Conservation (phyloP, 2,888 invertebrate species). For the Spodoptera littoralis region DNA sequence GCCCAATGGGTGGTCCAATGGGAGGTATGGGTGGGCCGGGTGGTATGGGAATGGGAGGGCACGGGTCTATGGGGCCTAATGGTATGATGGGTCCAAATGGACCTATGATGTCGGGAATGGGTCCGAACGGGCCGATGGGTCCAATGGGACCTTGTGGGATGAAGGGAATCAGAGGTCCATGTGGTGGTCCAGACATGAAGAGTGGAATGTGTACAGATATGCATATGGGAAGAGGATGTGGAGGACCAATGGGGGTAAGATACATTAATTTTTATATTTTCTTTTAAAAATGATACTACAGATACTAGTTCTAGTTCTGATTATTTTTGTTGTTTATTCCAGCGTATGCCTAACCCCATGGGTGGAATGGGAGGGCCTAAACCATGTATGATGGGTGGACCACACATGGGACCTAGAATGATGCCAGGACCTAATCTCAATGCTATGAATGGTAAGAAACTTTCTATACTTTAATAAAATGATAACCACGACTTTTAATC, state of each 20-base stretch:
- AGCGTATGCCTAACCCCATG: slow-evolving; percentile 88
- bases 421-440: slow-evolving; percentile 86
- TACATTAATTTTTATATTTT: neutral
- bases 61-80: slow-evolving; percentile 80
- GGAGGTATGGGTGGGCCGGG: slow-evolving; percentile 74
- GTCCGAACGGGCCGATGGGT: slow-evolving; percentile 85
- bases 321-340: slow-evolving; percentile 50
- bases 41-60: slow-evolving; percentile 76
- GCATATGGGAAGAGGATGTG: slow-evolving; percentile 87
- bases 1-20: slow-evolving; percentile 75
- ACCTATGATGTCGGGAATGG: slow-evolving; percentile 84
- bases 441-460: slow-evolving; percentile 83
- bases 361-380: slow-evolving; percentile 87
- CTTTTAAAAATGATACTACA: neutral
- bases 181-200: slow-evolving; percentile 87
- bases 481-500: too few species aligned
- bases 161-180: slow-evolving; percentile 84
- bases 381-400: slow-evolving; percentile 87
- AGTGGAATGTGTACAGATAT: slow-evolving; percentile 86
- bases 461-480: slow-evolving; percentile 19
- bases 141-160: slow-evolving; percentile 87
- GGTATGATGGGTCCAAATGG: slow-evolving; percentile 87
- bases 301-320: neutral
- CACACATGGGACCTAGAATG: slow-evolving; percentile 87
- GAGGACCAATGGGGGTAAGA: slow-evolving; percentile 87